These are phyloP conservation scores for Leptinotarsa defecta DNA, from an alignment of 1,140 invertebrate genomes.

Conservation along the genomic window DNA sequence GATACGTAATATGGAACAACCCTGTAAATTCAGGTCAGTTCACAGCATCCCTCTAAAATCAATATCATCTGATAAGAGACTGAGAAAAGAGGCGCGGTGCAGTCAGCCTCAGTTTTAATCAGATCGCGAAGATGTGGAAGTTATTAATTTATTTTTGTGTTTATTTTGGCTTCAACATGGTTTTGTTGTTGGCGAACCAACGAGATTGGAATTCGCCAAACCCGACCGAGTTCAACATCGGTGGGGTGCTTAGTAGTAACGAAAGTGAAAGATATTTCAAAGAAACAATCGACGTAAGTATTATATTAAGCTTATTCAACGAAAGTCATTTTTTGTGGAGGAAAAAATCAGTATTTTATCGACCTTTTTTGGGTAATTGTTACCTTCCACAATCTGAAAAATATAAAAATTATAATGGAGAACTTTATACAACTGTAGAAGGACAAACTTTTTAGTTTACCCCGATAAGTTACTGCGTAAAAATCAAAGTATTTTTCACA, in stretches of 20 bases:
- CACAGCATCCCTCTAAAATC: slow-evolving; percentile 13
- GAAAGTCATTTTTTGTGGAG: no score
- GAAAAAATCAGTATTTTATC: no score
- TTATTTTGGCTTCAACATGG: not conserved
- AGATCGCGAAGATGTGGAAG: not conserved
- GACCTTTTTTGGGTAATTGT: no score
- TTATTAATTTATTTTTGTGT: not conserved
- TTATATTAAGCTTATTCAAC: not conserved
- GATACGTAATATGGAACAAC: not conserved
- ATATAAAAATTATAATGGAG: no score
- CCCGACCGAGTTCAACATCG: slow-evolving; percentile 81
- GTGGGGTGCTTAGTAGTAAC: slow-evolving; percentile 85
- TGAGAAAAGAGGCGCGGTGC: slow-evolving; percentile 12
- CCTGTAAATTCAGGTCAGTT: not conserved
- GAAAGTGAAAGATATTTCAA: slow-evolving; percentile 78
- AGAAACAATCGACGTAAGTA: slow-evolving; percentile 78
- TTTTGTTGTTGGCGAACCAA: slow-evolving; percentile 13
- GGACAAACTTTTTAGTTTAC: no score
- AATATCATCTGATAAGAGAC: slow-evolving; percentile 21
- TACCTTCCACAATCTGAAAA: no score
- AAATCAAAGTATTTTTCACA: no score
- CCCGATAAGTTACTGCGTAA: no score
- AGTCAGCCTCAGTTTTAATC: not conserved
- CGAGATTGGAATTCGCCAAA: slow-evolving; percentile 56
- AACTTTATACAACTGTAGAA: no score